phyloP scores from a whole-genome alignment of 2,113 vertebrate species.

The Marmota monax region DNA sequence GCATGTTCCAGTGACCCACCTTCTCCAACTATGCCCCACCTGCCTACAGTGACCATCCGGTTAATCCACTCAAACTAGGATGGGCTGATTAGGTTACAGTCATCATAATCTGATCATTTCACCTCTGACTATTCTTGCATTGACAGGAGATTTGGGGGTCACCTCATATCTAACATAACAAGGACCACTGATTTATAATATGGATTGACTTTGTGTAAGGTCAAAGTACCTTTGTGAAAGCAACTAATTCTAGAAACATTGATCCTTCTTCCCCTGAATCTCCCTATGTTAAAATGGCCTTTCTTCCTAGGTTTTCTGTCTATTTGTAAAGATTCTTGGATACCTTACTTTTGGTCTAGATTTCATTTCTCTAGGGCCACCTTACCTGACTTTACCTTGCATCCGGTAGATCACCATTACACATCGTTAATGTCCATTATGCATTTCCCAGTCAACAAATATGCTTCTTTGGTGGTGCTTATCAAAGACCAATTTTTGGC shows the following conservation, averaged over 20 bases:
- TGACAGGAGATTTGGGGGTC: no score
- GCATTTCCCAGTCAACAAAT: not conserved
- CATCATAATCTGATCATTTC: no score
- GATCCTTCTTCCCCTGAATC: not conserved
- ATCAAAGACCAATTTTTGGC: not conserved
- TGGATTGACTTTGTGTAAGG: not conserved
- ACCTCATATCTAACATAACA: no score
- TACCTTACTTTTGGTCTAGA: not conserved
- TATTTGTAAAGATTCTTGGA: not conserved
- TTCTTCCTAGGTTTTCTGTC: not conserved
- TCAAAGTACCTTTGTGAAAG: slow-evolving; percentile 40
- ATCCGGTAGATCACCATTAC: not conserved
- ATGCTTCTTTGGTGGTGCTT: not conserved
- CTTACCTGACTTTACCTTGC: not conserved
- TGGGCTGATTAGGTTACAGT: no score
- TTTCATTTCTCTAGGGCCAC: not conserved
- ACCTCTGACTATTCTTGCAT: no score
- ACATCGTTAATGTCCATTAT: not conserved
- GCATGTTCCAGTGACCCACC: no score
- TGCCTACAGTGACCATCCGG: no score
- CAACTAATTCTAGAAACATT: not conserved
- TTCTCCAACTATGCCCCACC: no score
- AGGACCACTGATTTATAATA: not conserved
- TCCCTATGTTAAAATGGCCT: not conserved
- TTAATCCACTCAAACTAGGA: no score